Base-by-base conservation (phyloP, 2,888 invertebrate genomes). In the Tenthredo livida region DNA sequence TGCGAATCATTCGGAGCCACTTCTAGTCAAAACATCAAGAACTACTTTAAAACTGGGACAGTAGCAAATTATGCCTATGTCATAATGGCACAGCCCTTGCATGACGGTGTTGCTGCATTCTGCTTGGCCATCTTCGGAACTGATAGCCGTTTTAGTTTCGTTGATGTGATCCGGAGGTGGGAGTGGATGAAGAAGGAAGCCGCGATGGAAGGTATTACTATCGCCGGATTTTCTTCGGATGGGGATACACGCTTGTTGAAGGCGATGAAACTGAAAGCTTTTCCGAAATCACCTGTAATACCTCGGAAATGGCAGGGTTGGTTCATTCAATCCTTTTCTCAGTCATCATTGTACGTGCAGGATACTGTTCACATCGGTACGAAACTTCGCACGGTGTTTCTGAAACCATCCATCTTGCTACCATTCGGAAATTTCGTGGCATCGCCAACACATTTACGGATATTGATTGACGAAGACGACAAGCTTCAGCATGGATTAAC, bases 291-390 rank as follows among this genome's bases (percentile, higher is more conserved):
- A 54, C 25, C 54, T 40, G 61, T 37, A 33, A 21, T 54, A 50
- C 65, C n/a, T 67, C 78, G 7, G 40, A 78, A 43, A 50, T 37
- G 67, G 43, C 33, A 70, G 37, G 83, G 70, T 29, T 82, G 70
- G 80, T 85, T 80, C 84, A 25, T 40, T 50, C 25, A 70, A 78
- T 61, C 47, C 25, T 33, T 54, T 73, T 10, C 43, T 37, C 58
- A 58, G 70, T 40, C 80, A 84, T 86, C 72, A 87, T 67, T 33
- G 67, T 67, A 67, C 67, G 67, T 33, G 67, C 67, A 33, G 33
- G 67, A 67, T 67, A 67, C 87, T 21, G 85, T 87, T 29, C 87
- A 87, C 83, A 87, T 87, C 33, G 85, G 72, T 17, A 88, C 87
- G 17, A 86, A 87, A 86, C 25, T 87, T 2, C 86, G 86, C 86